Percentiles rank a stretch among this genome's conserved stretches.
Conservation (phyloP, 2,888 invertebrate genomes). For the Acrobasis suavella region DNA sequence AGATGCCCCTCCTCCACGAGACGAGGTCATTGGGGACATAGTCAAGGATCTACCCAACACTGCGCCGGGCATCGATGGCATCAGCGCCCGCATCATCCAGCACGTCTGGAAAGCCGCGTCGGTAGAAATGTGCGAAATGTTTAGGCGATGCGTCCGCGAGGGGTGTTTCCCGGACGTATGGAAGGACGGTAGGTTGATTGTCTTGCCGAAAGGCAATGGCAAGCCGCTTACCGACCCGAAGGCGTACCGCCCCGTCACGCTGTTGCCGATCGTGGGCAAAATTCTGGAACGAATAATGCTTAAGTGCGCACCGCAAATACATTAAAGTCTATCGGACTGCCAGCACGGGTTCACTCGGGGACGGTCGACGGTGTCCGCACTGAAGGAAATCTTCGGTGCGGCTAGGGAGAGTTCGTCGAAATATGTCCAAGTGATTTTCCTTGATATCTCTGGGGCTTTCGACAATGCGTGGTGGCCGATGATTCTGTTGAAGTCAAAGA, state of each 20-base stretch:
- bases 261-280: constrained; percentile 29
- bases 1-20: constrained; percentile 26
- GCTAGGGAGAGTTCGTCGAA: background rate
- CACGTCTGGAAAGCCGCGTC: no score
- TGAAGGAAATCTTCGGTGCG: background rate
- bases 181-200: constrained; percentile 31
- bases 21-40: constrained; percentile 25
- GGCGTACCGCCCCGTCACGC: constrained; percentile 27
- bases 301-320: background rate
- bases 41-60: no score
- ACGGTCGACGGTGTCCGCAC: no score
- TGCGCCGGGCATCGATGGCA: no score
- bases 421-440: no score
- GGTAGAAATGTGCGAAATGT: no score
- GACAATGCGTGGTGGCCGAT: background rate
- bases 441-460: background rate
- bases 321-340: background rate
- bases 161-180: constrained; percentile 31
- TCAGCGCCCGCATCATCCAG: no score
- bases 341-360: no score
- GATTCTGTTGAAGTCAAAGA: background rate
- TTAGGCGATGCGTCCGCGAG: constrained; percentile 20
- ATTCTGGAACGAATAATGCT: constrained; percentile 29
- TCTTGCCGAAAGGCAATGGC: constrained; percentile 34
- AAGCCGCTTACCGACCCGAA: no score